These are phyloP conservation scores for Epizoanthus rinbou DNA, from an alignment of 92 coral and sea anemone genomes.

Conservation along the genomic window DNA sequence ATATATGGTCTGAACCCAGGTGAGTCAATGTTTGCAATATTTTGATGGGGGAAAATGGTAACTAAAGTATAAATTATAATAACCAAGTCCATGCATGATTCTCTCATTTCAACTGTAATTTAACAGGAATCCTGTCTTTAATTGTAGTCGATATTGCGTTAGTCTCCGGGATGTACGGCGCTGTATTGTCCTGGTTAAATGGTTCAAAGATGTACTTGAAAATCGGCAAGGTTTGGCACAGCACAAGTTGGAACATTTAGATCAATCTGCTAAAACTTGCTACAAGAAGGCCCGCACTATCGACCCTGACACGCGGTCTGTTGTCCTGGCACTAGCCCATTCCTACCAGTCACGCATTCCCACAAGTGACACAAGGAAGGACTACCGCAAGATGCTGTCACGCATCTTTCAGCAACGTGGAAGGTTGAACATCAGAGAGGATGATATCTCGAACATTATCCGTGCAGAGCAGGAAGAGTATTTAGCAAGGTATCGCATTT, in stretches of 20 bases:
- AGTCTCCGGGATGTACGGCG: constrained; percentile 88
- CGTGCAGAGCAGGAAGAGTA: constrained; percentile 68
- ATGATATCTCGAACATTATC: constrained; percentile 44
- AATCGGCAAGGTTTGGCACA: constrained; percentile 41
- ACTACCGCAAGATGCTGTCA: constrained; percentile 48
- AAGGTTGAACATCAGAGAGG: background rate
- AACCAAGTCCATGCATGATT: too few species aligned
- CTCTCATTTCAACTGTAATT: too few species aligned
- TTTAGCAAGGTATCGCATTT: constrained; percentile 38
- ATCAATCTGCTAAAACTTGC: constrained; percentile 4
- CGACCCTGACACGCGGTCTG: constrained; percentile 50
- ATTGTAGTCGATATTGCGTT: constrained; percentile 66
- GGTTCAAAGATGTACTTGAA: constrained; percentile 63
- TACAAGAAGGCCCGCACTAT: constrained; percentile 23
- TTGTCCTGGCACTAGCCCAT: constrained; percentile 82
- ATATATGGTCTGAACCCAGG: too few species aligned
- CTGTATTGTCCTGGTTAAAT: constrained; percentile 71
- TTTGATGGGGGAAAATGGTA: too few species aligned
- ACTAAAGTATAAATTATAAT: too few species aligned
- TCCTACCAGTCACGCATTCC: constrained; percentile 76
- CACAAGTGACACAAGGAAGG: constrained; percentile 44
- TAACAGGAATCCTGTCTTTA: background rate
- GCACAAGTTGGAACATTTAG: constrained; percentile 6
- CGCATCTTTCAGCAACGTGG: constrained; percentile 19
- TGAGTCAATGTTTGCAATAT: too few species aligned